Conservation (phyloP, 2,797 vertebrate genomes). For the Scolopax bukidnonensis region DNA sequence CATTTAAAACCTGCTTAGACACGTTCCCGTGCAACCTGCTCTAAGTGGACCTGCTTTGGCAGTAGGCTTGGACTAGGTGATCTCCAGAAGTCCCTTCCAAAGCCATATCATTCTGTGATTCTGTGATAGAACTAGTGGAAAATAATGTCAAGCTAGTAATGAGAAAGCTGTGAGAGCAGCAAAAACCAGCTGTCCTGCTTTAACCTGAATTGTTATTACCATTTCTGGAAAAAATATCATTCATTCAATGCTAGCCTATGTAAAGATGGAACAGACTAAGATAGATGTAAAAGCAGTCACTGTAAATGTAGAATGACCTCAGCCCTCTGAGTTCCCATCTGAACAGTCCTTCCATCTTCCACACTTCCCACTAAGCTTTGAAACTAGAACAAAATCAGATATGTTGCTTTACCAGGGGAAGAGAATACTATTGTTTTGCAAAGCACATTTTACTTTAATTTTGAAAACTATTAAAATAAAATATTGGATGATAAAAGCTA, state of each 20-base stretch:
- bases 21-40: no score
- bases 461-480: not conserved
- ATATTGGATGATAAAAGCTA: not conserved
- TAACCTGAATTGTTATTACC: not conserved
- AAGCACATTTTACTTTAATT: not conserved
- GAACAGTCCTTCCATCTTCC: not conserved
- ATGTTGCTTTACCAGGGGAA: not conserved
- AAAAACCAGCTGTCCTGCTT: not conserved
- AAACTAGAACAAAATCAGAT: not conserved
- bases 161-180: not conserved
- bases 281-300: not conserved
- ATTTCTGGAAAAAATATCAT: not conserved
- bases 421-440: not conserved
- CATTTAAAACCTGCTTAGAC: no score
- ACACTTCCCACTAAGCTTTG: not conserved
- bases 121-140: not conserved
- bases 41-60: no score
- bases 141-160: not conserved
- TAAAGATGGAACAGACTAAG: not conserved
- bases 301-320: not conserved
- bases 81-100: no score
- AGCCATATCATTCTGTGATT: no score
- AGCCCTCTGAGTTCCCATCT: not conserved
- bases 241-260: not conserved
- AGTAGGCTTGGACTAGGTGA: no score